Base-by-base conservation (phyloP, 1,140 invertebrate genomes). In the Trichonephila clavipes region DNA sequence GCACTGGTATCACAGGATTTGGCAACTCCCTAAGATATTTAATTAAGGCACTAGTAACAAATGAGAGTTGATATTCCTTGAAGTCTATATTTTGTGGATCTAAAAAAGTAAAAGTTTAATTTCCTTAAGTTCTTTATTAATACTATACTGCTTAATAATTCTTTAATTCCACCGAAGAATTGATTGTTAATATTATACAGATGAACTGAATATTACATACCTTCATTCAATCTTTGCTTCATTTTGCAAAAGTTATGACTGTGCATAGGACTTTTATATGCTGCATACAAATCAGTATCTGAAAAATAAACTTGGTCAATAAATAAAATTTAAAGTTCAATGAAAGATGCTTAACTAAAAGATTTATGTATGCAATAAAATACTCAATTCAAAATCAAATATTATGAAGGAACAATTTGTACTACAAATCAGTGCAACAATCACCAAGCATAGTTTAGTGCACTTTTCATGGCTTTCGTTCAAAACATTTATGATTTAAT, bases 1-100 rank as follows among this genome's bases (percentile, higher is more conserved):
- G 97, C 21, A 97, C 97, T n/a, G 97, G 97, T 89, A 98, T 97
- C 44, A 98, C 96, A 44, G 97, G 97, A 95, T 98, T 97, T 0
- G 97, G 97, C 94, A 98, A 96, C 95, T 98, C 97, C 44, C 97
- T 95, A 40, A 98, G 95, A 95, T 97, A 98, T 95, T 97, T 97
- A 95, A 98, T 98, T 66, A 98, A 95, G 28, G 97, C 96, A 94
- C 97, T 97, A 28, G 97, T 97, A 92, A 98, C 96, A 95, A 95
- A 95, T 28, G 97, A 96, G 21, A 97, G 96, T 86, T 97, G 97
- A 95, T 97, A 97, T 7, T 95, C 95, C 90, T 95, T 96, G 94
- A 97, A 95, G 95, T 97, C 97, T 34, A 97, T 95, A 94, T 96
- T 96, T 94, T 95, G 96, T 40, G 96, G 96, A 95, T 96, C 96